Percentiles rank a stretch among this genome's conserved stretches.
Evolutionary conservation across 2,797 vertebrate genomes (phyloP).

Genomic region (Hybognathus amarus): DNA sequence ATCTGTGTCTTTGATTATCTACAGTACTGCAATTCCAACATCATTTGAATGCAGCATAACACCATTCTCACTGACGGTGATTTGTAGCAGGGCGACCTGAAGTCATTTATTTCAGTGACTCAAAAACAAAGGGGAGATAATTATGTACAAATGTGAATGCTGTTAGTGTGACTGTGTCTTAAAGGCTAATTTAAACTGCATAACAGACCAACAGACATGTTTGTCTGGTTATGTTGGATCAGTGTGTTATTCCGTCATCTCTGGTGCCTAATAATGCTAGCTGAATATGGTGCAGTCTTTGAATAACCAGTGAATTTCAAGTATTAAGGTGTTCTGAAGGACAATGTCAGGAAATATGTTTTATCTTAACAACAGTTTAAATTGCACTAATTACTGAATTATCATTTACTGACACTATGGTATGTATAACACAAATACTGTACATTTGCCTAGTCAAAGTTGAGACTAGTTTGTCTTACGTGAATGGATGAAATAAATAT

Average conservation of each 20-base stretch:
- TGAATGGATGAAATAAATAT: background rate
- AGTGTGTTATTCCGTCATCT: background rate
- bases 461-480: background rate
- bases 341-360: background rate
- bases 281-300: background rate
- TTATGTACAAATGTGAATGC: background rate
- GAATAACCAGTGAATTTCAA: background rate
- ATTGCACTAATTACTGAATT: background rate
- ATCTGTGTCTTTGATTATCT: conserved; percentile 16
- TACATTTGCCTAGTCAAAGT: background rate
- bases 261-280: background rate
- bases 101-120: background rate
- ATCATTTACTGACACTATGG: background rate
- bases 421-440: background rate
- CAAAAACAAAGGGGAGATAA: background rate
- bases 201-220: background rate
- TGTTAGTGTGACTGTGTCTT: background rate
- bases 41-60: background rate
- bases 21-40: background rate
- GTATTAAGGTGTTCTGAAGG: background rate
- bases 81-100: background rate
- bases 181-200: background rate
- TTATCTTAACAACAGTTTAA: no score
- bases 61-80: background rate
- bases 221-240: background rate